Conservation (phyloP, 2,797 vertebrate genomes). For the Sciaenops ocellatus region DNA sequence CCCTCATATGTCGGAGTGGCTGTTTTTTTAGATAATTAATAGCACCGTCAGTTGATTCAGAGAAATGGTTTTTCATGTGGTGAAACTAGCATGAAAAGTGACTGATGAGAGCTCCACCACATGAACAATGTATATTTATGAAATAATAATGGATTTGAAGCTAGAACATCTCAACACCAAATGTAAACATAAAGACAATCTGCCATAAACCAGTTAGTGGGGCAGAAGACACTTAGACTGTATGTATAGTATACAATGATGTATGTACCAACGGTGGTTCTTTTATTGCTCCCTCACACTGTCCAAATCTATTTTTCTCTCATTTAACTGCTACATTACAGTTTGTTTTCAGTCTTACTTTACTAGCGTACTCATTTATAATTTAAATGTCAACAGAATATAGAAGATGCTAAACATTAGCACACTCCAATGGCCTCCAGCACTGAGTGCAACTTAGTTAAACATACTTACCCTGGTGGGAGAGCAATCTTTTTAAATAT, state of each 20-base stretch:
- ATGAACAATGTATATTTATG: conserved; percentile 4
- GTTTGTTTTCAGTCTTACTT: conserved; percentile 46
- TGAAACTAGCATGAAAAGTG: conserved; percentile 2
- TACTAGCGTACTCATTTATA: conserved; percentile 50
- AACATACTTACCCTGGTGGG: conserved; percentile 48
- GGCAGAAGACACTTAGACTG: background rate
- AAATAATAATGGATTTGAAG: conserved; percentile 33
- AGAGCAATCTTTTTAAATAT: conserved; percentile 38
- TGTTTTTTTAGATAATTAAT: background rate
- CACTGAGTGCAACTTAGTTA: conserved; percentile 45
- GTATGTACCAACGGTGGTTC: background rate
- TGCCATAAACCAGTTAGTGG: background rate
- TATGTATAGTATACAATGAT: background rate
- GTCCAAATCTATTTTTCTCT: conserved; percentile 11
- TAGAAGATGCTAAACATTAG: conserved; percentile 49
- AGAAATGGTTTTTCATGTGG: conserved; percentile 11
- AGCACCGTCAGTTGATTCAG: background rate
- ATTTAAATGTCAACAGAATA: conserved; percentile 63
- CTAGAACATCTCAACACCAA: conserved; percentile 8
- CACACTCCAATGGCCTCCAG: conserved; percentile 42
- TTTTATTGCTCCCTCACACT: conserved; percentile 3
- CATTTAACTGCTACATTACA: conserved; percentile 6
- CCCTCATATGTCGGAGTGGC: conserved; percentile 3
- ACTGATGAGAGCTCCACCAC: background rate
- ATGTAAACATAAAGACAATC: conserved; percentile 31